A percentile compares a stretch with the other conserved stretches of the same genome.
Evolutionary conservation across 1,140 invertebrate species (phyloP).

Genomic region (Lasioglossum baleicum): DNA sequence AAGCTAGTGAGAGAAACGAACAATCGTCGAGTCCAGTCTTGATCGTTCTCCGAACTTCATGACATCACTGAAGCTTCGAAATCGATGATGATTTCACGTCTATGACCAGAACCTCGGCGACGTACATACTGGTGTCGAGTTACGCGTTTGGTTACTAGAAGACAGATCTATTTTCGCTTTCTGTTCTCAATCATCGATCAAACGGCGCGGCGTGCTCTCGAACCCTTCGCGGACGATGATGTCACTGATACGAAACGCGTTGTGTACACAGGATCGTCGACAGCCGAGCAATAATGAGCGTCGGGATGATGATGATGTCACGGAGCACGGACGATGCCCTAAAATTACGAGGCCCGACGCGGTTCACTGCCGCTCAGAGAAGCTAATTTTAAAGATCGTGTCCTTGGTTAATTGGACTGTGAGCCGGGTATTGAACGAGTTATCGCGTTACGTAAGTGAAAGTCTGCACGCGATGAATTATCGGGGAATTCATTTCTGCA

Average conservation of each 20-base stretch:
- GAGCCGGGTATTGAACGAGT: not conserved
- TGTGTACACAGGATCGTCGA: not conserved
- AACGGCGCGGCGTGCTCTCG: conserved; percentile 6
- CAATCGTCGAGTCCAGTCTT: too few relatives aligned
- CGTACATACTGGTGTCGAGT: conserved; percentile 22
- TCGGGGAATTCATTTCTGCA: not conserved
- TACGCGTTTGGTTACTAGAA: conserved; percentile 11
- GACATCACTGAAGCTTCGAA: too few relatives aligned
- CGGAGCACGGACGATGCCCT: conserved; percentile 39
- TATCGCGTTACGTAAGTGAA: conserved; percentile 4
- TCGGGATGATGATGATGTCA: conserved; percentile 59
- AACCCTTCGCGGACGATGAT: conserved; percentile 48
- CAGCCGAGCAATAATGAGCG: conserved; percentile 44
- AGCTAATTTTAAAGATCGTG: conserved; percentile 36
- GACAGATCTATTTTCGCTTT: conserved; percentile 60
- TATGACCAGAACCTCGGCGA: too few relatives aligned
- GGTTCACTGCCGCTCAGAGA: conserved; percentile 3
- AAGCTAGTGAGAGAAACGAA: too few relatives aligned
- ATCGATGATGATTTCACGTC: not conserved
- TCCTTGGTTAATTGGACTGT: conserved; percentile 30
- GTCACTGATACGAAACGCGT: conserved; percentile 36
- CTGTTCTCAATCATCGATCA: conserved; percentile 33
- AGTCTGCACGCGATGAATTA: not conserved
- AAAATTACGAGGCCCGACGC: conserved; percentile 46
- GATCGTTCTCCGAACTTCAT: too few relatives aligned